Conservation (phyloP, 2,888 invertebrate genomes). For the Ophion ventricosus region DNA sequence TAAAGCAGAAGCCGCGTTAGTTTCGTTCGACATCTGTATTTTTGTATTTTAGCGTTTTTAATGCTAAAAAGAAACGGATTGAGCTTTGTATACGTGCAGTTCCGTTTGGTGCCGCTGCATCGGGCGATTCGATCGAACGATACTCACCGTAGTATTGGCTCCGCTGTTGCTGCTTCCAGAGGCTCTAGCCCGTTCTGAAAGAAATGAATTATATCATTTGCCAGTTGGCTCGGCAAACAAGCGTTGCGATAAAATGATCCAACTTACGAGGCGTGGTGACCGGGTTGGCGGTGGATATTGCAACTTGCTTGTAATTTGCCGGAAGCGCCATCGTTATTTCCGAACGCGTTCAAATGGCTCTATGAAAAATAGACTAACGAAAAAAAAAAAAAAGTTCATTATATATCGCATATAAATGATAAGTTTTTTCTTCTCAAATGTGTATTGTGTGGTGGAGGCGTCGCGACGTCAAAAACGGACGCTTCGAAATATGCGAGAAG, state of each 20-base stretch:
- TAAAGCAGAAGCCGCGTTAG: too few relatives aligned
- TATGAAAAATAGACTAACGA: not conserved
- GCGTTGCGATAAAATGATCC: constrained; percentile 2
- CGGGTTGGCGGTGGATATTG: constrained; percentile 89
- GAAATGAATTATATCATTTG: constrained; percentile 50
- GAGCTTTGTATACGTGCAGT: too few relatives aligned
- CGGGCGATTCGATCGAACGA: constrained; percentile 14
- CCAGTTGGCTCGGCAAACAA: constrained; percentile 12
- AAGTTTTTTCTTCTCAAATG: constrained; percentile 4
- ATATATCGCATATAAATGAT: too few relatives aligned
- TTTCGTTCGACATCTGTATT: too few relatives aligned
- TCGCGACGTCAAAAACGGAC: constrained; percentile 51
- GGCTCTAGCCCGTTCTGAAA: constrained; percentile 86
- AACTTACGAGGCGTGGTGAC: constrained; percentile 90
- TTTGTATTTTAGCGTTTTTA: not conserved
- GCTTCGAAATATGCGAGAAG: not conserved
- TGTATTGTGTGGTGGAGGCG: constrained; percentile 34
- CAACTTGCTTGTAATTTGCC: constrained; percentile 93
- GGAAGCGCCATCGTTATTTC: constrained; percentile 89
- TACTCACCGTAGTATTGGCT: constrained; percentile 84
- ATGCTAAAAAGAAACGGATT: not conserved
- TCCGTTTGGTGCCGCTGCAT: not conserved
- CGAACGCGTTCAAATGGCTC: constrained; percentile 5
- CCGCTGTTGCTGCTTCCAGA: constrained; percentile 84
- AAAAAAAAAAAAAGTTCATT: not conserved